These are phyloP conservation scores for Pangasius macronema DNA, from an alignment of 2,797 vertebrate species.

Conservation along the genomic window DNA sequence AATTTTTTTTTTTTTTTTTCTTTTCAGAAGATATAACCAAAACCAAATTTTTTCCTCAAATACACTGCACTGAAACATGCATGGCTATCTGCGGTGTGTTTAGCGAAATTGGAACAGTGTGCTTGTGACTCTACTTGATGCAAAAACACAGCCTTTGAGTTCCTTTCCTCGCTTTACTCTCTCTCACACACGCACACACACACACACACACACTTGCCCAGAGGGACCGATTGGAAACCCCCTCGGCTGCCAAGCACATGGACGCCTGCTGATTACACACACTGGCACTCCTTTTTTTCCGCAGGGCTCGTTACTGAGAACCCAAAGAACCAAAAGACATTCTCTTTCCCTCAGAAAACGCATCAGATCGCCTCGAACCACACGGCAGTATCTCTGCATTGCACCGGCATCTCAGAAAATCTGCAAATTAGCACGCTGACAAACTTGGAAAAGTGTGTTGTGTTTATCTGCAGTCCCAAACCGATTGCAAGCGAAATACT, in stretches of 20 bases:
- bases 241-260: slow-evolving; percentile 80
- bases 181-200: slow-evolving; percentile 60
- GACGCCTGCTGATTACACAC: slow-evolving; percentile 81
- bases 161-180: slow-evolving; percentile 1
- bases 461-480: slow-evolving; percentile 40
- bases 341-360: slow-evolving; percentile 13
- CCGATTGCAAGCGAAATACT: neutral
- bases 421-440: slow-evolving; percentile 52
- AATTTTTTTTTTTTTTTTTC: too few relatives aligned
- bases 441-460: slow-evolving; percentile 38
- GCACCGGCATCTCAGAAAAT: slow-evolving; percentile 43
- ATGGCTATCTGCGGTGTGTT: slow-evolving; percentile 73
- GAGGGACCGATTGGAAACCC: slow-evolving; percentile 77
- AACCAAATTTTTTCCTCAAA: neutral
- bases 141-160: slow-evolving; percentile 56
- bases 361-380: slow-evolving; percentile 48
- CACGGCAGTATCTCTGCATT: slow-evolving; percentile 43
- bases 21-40: neutral
- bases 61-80: slow-evolving; percentile 63
- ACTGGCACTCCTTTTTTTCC: slow-evolving; percentile 66
- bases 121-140: slow-evolving; percentile 41
- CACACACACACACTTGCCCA: slow-evolving; percentile 61
- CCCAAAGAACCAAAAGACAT: slow-evolving; percentile 63
- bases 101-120: slow-evolving; percentile 71
- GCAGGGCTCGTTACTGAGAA: slow-evolving; percentile 58